phyloP scores from a whole-genome alignment of 2,113 vertebrate species.

The Nibea albiflora region DNA sequence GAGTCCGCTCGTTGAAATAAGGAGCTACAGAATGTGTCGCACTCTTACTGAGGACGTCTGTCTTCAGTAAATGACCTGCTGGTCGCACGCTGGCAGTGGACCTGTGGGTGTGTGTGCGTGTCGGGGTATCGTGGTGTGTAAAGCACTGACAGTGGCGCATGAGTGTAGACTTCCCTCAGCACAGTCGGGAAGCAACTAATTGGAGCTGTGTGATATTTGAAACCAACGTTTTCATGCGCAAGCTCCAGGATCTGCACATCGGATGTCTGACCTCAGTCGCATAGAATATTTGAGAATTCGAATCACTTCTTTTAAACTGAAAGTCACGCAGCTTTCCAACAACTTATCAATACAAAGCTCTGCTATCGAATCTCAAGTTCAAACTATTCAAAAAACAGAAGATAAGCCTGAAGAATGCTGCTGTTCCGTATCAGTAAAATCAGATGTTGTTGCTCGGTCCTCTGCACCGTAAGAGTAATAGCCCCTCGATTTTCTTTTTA shows the following conservation, averaged over 20 bases:
- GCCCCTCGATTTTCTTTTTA: neutral
- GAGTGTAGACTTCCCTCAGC: neutral
- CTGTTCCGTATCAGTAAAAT: neutral
- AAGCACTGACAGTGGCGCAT: neutral
- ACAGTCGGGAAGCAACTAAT: conserved; percentile 38
- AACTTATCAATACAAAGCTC: neutral
- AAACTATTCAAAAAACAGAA: neutral
- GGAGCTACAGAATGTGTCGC: neutral
- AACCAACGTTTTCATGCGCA: neutral
- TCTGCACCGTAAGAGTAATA: neutral
- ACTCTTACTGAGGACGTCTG: neutral
- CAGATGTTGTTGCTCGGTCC: neutral
- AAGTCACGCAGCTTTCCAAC: neutral
- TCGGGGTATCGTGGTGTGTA: neutral
- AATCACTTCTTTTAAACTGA: neutral
- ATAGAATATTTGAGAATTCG: neutral
- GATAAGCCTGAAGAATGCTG: neutral
- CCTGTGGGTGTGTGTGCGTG: neutral
- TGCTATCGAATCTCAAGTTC: neutral
- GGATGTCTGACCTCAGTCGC: neutral
- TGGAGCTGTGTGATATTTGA: conserved; percentile 21
- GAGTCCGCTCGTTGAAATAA: neutral
- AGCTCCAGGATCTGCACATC: neutral
- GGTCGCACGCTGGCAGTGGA: neutral
- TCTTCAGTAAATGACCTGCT: neutral